phyloP scores from a whole-genome alignment of 2,797 vertebrate species.

The Propithecus deckenii region DNA sequence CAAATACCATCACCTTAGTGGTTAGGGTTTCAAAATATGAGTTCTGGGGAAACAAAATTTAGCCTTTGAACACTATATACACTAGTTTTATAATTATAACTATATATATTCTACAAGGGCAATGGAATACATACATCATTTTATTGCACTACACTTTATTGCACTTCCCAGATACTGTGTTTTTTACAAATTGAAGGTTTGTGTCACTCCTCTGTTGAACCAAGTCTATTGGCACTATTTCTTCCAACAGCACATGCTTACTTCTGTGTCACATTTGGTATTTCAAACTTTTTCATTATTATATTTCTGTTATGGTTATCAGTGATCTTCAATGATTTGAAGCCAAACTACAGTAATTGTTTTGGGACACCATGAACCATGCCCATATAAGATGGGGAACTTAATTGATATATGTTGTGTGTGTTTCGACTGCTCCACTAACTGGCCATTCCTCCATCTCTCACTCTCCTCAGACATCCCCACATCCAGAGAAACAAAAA shows the following conservation, averaged over 20 bases:
- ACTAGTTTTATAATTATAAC: not conserved
- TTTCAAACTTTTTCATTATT: not conserved
- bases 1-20: not conserved
- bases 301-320: not conserved
- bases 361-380: not conserved
- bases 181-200: not conserved
- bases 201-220: not conserved
- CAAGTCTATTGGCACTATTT: not conserved
- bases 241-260: not conserved
- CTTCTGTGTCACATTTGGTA: not conserved
- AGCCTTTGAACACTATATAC: not conserved
- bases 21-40: not conserved
- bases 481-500: not conserved
- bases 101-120: no score
- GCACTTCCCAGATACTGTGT: not conserved
- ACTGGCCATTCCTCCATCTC: not conserved
- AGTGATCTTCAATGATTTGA: not conserved
- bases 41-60: not conserved
- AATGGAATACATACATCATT: not conserved
- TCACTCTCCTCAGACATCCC: not conserved
- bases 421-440: not conserved
- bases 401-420: not conserved
- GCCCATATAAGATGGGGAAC: not conserved
- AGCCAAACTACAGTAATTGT: not conserved
- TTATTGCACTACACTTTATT: not conserved